phyloP scores from a whole-genome alignment of 1,140 invertebrate species.

The Aphelinus atriplicis region DNA sequence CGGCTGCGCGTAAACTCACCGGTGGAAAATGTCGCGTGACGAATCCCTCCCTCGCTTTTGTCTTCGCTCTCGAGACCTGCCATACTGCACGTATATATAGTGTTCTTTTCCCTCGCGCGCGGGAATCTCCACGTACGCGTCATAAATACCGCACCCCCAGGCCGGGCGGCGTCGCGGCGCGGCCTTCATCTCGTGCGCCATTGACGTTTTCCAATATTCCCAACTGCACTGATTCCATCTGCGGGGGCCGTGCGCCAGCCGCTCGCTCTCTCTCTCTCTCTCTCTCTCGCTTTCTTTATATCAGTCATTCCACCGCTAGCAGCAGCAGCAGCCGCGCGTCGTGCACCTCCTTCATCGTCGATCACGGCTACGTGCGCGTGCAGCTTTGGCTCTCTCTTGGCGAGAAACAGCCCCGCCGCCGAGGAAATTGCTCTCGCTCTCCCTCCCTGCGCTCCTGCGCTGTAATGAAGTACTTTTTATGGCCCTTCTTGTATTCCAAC shows the following conservation, averaged over 20 bases:
- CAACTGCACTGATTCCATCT: conserved; percentile 64
- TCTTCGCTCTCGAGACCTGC: too few species aligned
- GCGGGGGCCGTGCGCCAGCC: conserved; percentile 44
- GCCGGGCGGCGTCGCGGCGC: conserved; percentile 36
- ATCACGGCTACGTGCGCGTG: neutral
- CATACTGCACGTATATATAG: too few species aligned
- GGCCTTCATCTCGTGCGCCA: conserved; percentile 43
- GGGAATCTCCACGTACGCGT: conserved; percentile 63
- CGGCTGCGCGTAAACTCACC: conserved; percentile 19
- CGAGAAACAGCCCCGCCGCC: neutral
- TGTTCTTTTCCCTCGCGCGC: conserved; percentile 45
- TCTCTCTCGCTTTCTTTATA: conserved; percentile 25
- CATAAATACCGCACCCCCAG: conserved; percentile 59
- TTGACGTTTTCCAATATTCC: conserved; percentile 64
- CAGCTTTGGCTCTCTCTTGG: too few species aligned
- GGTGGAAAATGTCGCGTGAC: conserved; percentile 23
- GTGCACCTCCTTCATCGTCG: conserved; percentile 30
- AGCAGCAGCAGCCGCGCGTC: neutral
- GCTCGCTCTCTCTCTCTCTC: conserved; percentile 5
- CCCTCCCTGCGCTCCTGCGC: neutral
- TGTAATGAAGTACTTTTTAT: conserved; percentile 29
- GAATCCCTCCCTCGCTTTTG: neutral
- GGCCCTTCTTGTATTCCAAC: neutral
- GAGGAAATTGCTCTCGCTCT: conserved; percentile 7
- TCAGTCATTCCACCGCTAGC: conserved; percentile 1